Conservation (phyloP, 2,888 invertebrate species). For the Meiosimyza decipiens region DNA sequence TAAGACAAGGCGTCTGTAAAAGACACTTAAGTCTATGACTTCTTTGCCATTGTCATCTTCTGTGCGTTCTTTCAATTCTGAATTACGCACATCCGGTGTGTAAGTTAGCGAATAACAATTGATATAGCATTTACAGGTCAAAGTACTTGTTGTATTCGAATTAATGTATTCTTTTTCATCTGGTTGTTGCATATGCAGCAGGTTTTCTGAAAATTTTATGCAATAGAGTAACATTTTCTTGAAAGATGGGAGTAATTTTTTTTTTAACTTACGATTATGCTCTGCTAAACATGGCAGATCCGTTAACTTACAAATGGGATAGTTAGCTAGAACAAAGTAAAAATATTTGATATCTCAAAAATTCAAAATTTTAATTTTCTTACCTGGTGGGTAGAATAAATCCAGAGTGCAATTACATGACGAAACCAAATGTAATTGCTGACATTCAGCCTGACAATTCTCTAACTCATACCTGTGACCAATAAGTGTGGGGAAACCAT, state of each 20-base stretch:
- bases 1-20: constrained; percentile 58
- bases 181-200: constrained; percentile 49
- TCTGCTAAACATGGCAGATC: constrained; percentile 57
- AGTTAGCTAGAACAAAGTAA: constrained; percentile 28
- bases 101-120: constrained; percentile 60
- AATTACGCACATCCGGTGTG: constrained; percentile 49
- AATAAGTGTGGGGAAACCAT: constrained; percentile 56
- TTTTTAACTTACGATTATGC: constrained; percentile 49
- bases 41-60: too few species aligned
- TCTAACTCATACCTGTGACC: constrained; percentile 62
- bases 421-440: constrained; percentile 61
- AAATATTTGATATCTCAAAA: not conserved
- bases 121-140: constrained; percentile 59
- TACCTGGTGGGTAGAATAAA: constrained; percentile 58
- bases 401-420: constrained; percentile 66
- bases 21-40: constrained; percentile 40
- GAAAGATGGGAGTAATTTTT: constrained; percentile 23
- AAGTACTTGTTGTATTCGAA: constrained; percentile 45
- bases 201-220: constrained; percentile 27
- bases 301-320: constrained; percentile 49
- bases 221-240: not conserved
- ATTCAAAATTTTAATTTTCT: not conserved
- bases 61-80: constrained; percentile 34
- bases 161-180: constrained; percentile 53
- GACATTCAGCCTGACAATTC: constrained; percentile 64